Evolutionary conservation across 2,888 invertebrate species (phyloP).

Genomic region (Coleophora flavipennella): DNA sequence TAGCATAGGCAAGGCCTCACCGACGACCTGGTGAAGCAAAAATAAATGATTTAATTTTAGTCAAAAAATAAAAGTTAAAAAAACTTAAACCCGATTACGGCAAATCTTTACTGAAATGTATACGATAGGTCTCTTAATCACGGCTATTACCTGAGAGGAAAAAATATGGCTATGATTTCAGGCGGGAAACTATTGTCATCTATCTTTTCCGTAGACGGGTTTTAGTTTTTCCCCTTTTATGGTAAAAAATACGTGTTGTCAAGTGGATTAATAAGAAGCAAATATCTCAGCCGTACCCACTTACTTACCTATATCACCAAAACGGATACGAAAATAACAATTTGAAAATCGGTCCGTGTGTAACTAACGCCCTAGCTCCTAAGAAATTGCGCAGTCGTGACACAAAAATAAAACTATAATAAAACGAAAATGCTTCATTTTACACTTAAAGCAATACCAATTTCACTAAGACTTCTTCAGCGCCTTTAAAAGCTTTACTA

Average conservation of each 20-base stretch:
- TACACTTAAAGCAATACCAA: conserved; percentile 20
- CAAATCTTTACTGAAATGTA: no score
- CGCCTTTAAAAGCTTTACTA: background rate
- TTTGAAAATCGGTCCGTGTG: conserved; percentile 9
- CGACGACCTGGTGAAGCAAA: no score
- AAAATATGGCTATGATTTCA: no score
- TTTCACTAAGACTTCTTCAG: conserved; percentile 7
- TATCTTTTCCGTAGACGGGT: background rate
- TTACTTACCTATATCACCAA: background rate
- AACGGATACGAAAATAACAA: conserved; percentile 12
- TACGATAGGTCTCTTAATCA: no score
- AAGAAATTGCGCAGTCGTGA: conserved; percentile 38
- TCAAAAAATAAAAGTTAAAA: no score
- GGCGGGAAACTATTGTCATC: no score
- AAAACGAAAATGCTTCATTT: conserved; percentile 19
- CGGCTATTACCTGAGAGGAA: no score
- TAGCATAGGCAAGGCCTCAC: no score
- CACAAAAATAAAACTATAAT: conserved; percentile 29
- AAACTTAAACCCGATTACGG: no score
- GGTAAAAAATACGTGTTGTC: background rate
- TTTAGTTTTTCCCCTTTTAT: background rate
- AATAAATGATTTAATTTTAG: no score
- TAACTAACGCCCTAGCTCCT: conserved; percentile 19
- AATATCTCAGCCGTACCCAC: background rate
- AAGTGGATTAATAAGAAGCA: background rate